phyloP scores from a whole-genome alignment of 2,888 invertebrate species.

The Erebia palarica region DNA sequence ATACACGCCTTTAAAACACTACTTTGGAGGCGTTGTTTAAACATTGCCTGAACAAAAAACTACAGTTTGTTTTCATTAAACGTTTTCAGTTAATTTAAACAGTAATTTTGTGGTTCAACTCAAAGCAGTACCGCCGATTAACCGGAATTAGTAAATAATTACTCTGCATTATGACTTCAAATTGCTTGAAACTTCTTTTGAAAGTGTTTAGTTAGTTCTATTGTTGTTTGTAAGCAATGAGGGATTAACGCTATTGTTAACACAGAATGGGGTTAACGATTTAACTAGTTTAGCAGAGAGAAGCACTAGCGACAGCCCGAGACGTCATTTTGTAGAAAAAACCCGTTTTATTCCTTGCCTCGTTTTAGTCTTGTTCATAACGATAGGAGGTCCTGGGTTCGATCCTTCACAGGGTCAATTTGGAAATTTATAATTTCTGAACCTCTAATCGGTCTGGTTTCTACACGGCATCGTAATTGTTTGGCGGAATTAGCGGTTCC shows the following conservation, averaged over 20 bases:
- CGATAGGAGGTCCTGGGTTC: too few relatives aligned
- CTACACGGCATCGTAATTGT: too few relatives aligned
- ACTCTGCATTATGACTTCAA: slow-evolving; percentile 58
- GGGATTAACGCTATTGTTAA: slow-evolving; percentile 31
- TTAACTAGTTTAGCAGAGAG: not conserved
- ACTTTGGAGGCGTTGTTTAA: not conserved
- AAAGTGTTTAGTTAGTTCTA: slow-evolving; percentile 34
- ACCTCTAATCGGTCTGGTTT: too few relatives aligned
- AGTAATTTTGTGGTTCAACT: slow-evolving; percentile 54
- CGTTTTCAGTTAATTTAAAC: slow-evolving; percentile 47
- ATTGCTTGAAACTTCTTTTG: slow-evolving; percentile 43
- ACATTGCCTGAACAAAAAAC: not conserved
- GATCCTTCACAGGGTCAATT: too few relatives aligned
- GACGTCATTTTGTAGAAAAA: too few relatives aligned
- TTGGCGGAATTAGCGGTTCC: too few relatives aligned
- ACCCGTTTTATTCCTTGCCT: too few relatives aligned
- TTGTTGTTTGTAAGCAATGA: slow-evolving; percentile 28
- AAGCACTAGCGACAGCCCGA: too few relatives aligned
- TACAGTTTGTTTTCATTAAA: not conserved
- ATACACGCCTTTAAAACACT: too few relatives aligned
- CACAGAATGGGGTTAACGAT: slow-evolving; percentile 14
- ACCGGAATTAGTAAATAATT: slow-evolving; percentile 58
- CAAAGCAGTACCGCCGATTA: slow-evolving; percentile 47
- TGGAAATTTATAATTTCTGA: too few relatives aligned
- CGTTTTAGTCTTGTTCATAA: too few relatives aligned